Evolutionary conservation across 2,113 vertebrate genomes (phyloP).

Genomic region (Anolis sagrei): DNA sequence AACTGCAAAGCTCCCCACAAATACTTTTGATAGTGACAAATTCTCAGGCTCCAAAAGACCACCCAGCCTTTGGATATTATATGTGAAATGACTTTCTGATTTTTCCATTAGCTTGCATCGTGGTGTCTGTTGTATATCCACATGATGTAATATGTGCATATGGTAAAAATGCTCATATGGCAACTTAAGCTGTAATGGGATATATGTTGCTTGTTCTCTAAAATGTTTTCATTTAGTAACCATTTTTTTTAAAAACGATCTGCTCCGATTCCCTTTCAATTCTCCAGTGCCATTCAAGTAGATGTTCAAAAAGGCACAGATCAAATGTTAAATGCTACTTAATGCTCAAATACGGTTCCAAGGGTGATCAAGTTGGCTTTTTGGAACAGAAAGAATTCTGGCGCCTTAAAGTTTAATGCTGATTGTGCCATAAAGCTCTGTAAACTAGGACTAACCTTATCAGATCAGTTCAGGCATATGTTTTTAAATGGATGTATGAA

Average conservation of each 20-base stretch:
- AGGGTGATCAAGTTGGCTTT: background rate
- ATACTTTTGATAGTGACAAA: constrained; percentile 23
- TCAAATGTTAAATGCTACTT: background rate
- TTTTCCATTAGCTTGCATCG: constrained; percentile 25
- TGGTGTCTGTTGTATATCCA: constrained; percentile 7
- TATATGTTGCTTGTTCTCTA: constrained; percentile 14
- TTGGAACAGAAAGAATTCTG: background rate
- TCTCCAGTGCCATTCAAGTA: background rate
- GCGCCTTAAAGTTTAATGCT: background rate
- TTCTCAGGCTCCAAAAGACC: background rate
- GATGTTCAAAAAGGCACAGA: background rate
- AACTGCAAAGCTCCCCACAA: constrained; percentile 12
- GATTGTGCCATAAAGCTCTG: background rate
- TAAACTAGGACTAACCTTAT: background rate
- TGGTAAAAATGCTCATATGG: constrained; percentile 10
- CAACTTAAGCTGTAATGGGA: background rate
- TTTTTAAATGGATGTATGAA: background rate
- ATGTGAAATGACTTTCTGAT: constrained; percentile 32
- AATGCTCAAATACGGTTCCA: background rate
- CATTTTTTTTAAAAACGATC: background rate
- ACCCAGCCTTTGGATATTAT: constrained; percentile 14
- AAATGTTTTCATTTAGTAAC: constrained; percentile 12
- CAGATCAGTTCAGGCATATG: too few species aligned
- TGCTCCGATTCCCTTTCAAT: background rate
- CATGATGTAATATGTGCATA: constrained; percentile 23